Evolutionary conservation across 2,888 invertebrate genomes (phyloP).

Genomic region (Lingula anatina): DNA sequence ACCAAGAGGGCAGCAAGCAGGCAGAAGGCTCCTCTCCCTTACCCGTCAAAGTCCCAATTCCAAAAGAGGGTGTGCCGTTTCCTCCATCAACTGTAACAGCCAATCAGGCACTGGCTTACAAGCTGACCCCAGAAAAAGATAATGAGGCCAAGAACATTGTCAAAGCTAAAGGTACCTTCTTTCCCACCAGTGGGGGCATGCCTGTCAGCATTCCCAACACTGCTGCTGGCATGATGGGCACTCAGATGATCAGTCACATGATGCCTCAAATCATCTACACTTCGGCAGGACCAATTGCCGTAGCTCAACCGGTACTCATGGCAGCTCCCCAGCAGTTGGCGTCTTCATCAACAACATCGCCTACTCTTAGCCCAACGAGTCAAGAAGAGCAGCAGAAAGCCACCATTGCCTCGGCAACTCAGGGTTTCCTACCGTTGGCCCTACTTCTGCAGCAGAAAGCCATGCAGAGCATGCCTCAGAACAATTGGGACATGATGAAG

Average conservation of each 20-base stretch:
- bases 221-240: no score
- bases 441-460: slow-evolving; percentile 26
- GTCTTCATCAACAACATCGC: no score
- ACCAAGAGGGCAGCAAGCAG: slow-evolving; percentile 42
- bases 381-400: neutral
- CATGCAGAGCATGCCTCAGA: slow-evolving; percentile 14
- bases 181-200: slow-evolving; percentile 58
- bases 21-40: neutral
- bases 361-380: slow-evolving; percentile 4
- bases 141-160: slow-evolving; percentile 59
- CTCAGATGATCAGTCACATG: neutral
- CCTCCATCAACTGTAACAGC: no score
- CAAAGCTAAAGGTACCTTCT: slow-evolving; percentile 88
- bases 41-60: neutral
- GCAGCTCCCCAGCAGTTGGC: no score
- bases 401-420: neutral
- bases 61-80: neutral
- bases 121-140: neutral
- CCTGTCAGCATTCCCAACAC: no score
- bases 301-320: neutral
- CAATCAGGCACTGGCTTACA: neutral
- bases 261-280: neutral
- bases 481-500: slow-evolving; percentile 28
- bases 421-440: slow-evolving; percentile 17
- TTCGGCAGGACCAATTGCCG: neutral